Percentiles rank a stretch among this genome's conserved stretches.
phyloP scores from a whole-genome alignment of 2,888 invertebrate genomes.

The Seladonia tumulorum region DNA sequence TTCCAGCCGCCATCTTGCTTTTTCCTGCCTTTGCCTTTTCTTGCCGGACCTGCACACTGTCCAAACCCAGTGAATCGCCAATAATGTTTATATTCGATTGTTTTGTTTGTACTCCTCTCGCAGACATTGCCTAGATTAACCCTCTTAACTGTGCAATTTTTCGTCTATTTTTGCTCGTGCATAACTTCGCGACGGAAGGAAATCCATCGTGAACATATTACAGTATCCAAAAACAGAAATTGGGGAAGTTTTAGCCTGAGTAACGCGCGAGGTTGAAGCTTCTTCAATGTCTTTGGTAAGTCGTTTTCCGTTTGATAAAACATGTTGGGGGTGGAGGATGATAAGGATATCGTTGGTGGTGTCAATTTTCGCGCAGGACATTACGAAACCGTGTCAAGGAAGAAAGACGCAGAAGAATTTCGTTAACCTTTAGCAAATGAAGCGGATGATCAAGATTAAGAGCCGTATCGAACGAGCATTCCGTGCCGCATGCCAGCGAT shows the following conservation, averaged over 20 bases:
- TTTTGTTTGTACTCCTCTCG: too few species aligned
- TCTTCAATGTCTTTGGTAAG: too few species aligned
- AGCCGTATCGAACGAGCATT: not conserved
- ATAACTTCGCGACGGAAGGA: too few species aligned
- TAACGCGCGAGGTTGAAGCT: too few species aligned
- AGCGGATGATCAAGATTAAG: not conserved
- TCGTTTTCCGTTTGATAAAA: too few species aligned
- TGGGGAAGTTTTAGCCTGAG: too few species aligned
- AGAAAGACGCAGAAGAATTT: not conserved
- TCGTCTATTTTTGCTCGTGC: too few species aligned
- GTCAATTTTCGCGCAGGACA: not conserved
- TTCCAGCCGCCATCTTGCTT: not conserved
- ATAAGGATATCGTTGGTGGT: not conserved
- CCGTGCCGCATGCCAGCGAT: not conserved
- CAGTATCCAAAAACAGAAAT: too few species aligned
- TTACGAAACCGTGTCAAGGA: not conserved
- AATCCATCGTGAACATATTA: too few species aligned
- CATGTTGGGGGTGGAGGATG: not conserved
- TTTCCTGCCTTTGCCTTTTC: too few species aligned
- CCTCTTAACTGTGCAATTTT: too few species aligned
- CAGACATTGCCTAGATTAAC: too few species aligned
- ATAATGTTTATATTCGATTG: not conserved
- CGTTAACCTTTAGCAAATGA: constrained; percentile 9
- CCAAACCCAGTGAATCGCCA: not conserved
- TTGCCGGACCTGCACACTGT: not conserved